Evolutionary conservation across 2,113 vertebrate species (phyloP).

Genomic region (Macrotis lagotis): DNA sequence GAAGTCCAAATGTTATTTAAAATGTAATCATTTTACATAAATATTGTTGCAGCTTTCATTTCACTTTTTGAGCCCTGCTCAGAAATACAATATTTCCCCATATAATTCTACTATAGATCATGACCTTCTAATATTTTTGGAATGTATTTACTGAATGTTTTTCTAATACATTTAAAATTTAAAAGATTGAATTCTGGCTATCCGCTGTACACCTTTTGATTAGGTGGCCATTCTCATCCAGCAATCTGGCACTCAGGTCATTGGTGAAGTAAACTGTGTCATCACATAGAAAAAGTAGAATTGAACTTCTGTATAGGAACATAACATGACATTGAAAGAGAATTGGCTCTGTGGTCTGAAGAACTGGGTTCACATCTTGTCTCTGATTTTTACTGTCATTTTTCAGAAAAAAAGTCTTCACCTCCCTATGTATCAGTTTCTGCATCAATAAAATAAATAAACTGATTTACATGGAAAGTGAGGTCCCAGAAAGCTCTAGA

Average conservation of each 20-base stretch:
- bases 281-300: neutral
- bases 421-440: neutral
- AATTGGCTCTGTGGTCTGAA: neutral
- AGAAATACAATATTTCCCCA: constrained; percentile 56
- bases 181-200: neutral
- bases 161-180: neutral
- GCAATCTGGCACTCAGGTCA: neutral
- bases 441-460: neutral
- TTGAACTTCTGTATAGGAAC: neutral
- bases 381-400: neutral
- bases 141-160: constrained; percentile 38
- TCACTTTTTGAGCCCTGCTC: constrained; percentile 59
- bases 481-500: neutral
- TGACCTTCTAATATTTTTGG: constrained; percentile 44
- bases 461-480: neutral
- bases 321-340: neutral
- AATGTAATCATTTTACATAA: constrained; percentile 61
- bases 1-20: constrained; percentile 57
- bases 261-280: neutral
- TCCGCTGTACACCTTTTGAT: neutral
- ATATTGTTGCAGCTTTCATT: constrained; percentile 51
- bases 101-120: constrained; percentile 57
- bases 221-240: neutral
- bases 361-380: rapidly evolving
- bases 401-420: neutral